Conservation (phyloP, 2,888 invertebrate genomes). For the Pyrrhopygopsis socrates region DNA sequence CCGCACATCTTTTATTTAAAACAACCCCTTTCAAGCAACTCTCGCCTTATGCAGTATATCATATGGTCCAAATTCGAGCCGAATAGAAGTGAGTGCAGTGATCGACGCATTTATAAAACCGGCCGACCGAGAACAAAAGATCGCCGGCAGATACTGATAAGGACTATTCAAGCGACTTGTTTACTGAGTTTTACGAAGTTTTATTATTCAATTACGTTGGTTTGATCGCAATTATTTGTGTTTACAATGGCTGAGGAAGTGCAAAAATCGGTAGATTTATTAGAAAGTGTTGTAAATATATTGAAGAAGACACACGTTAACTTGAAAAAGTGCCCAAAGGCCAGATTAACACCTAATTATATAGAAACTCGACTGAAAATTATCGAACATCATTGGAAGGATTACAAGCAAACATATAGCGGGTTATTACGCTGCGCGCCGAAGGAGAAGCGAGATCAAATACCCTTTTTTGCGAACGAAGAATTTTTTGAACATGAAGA, state of each 20-base stretch:
- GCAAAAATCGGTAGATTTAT: background rate
- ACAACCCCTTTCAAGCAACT: background rate
- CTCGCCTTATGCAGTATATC: background rate
- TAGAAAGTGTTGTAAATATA: background rate
- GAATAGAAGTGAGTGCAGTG: background rate
- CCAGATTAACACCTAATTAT: constrained; percentile 22
- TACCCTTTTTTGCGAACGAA: constrained; percentile 16
- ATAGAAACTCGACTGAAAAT: constrained; percentile 28
- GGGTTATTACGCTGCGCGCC: constrained; percentile 7
- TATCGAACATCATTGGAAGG: constrained; percentile 33
- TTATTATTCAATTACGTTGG: background rate
- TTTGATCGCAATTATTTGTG: background rate
- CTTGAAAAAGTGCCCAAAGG: constrained; percentile 13
- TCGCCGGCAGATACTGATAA: background rate
- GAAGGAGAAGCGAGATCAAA: background rate
- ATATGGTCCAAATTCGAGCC: constrained; percentile 20
- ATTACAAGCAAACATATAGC: constrained; percentile 39
- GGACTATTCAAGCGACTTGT: background rate
- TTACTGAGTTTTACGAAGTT: background rate
- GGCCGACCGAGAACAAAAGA: background rate
- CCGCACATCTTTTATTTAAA: background rate
- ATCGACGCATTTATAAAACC: background rate
- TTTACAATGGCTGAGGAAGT: constrained; percentile 5
- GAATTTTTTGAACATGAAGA: constrained; percentile 40
- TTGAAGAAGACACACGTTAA: constrained; percentile 32